Conservation (phyloP, 2,888 invertebrate species). For the Meliscaeva auricollis region DNA sequence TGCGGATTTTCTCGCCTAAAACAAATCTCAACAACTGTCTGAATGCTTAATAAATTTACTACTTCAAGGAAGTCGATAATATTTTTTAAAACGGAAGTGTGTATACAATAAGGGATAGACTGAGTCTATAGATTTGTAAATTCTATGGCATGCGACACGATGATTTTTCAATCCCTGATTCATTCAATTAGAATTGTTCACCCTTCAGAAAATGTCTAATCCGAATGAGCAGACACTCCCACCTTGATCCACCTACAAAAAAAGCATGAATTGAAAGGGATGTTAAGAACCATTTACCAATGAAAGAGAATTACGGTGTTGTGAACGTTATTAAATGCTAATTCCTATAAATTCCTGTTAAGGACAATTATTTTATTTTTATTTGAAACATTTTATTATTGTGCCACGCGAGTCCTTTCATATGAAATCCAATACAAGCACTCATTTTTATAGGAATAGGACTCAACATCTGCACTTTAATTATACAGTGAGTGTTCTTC, state of each 20-base stretch:
- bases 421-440: conserved; percentile 63
- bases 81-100: conserved; percentile 67
- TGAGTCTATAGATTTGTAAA: conserved; percentile 33
- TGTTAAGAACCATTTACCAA: conserved; percentile 64
- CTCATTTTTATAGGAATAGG: conserved; percentile 37
- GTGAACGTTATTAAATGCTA: conserved; percentile 75
- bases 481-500: conserved; percentile 56
- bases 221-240: conserved; percentile 72
- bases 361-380: conserved; percentile 75
- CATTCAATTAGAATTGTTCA: conserved; percentile 75
- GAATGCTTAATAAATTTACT: conserved; percentile 36
- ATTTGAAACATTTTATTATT: conserved; percentile 76
- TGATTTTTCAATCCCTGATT: conserved; percentile 75
- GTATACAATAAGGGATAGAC: conserved; percentile 65
- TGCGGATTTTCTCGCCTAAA: background rate
- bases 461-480: conserved; percentile 74
- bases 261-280: conserved; percentile 62
- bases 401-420: conserved; percentile 72
- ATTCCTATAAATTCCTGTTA: conserved; percentile 72
- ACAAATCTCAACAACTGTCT: conserved; percentile 15
- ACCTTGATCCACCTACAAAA: conserved; percentile 68
- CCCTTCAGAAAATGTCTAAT: conserved; percentile 73
- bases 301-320: conserved; percentile 61
- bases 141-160: conserved; percentile 73
- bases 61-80: conserved; percentile 41